Evolutionary conservation across 2,888 invertebrate species (phyloP).

Genomic region (Corythucha ciliata): DNA sequence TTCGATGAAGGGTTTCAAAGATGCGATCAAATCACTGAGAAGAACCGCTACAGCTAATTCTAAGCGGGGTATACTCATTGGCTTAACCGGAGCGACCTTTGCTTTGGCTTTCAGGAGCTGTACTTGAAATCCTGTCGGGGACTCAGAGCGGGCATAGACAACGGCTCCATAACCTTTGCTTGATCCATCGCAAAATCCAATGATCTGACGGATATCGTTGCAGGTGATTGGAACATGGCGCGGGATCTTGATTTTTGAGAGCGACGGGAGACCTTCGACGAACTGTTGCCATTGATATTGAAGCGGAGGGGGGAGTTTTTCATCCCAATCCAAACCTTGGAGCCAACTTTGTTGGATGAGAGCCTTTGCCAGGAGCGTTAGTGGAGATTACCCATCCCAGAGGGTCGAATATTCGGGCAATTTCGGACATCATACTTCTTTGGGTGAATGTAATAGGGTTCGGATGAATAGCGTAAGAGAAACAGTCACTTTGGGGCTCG

Average conservation of each 20-base stretch:
- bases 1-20: too few relatives aligned
- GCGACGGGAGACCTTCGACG: not conserved
- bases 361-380: not conserved
- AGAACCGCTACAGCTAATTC: conserved; percentile 17
- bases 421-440: not conserved
- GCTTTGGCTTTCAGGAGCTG: conserved; percentile 7
- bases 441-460: not conserved
- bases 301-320: not conserved
- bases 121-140: not conserved
- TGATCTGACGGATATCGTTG: too few relatives aligned
- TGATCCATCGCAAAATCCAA: conserved; percentile 10
- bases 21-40: not conserved
- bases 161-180: not conserved
- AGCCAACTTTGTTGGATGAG: conserved; percentile 1
- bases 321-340: not conserved
- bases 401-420: conserved; percentile 4
- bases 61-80: conserved; percentile 12
- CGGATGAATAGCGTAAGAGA: not conserved
- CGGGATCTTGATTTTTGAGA: not conserved
- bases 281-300: not conserved
- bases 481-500: not conserved
- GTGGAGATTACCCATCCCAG: not conserved
- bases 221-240: not conserved
- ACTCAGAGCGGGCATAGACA: not conserved
- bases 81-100: conserved; percentile 11